phyloP scores from a whole-genome alignment of 2,113 vertebrate genomes.

The Gallinago paraguaiae region DNA sequence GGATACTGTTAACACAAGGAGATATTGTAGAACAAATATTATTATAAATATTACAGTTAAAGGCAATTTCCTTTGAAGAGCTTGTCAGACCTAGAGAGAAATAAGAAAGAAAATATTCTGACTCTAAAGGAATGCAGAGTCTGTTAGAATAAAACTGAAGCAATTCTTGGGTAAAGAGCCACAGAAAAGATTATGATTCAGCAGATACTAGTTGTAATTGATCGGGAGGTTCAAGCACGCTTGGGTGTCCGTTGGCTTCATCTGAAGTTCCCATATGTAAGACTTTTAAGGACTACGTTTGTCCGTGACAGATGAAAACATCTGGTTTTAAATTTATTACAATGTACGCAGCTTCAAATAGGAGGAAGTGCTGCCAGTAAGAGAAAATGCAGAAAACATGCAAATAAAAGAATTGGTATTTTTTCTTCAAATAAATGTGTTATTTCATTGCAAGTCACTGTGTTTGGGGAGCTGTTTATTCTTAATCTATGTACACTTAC shows the following conservation, averaged over 20 bases:
- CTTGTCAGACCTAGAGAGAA: background rate
- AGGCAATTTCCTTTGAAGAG: background rate
- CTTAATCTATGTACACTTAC: background rate
- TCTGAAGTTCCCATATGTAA: background rate
- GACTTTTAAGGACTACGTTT: background rate
- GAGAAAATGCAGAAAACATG: background rate
- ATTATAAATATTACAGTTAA: background rate
- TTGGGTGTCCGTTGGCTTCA: background rate
- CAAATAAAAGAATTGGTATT: background rate
- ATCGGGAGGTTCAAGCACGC: background rate
- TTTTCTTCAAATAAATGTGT: background rate
- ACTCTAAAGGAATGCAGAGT: background rate
- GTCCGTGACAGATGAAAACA: constrained; percentile 37
- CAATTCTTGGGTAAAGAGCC: background rate
- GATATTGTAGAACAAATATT: constrained; percentile 33
- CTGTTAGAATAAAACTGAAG: background rate
- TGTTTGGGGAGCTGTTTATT: background rate
- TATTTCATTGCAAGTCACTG: background rate
- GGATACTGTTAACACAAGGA: background rate
- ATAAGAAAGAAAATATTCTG: background rate
- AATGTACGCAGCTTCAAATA: background rate
- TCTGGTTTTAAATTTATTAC: constrained; percentile 34
- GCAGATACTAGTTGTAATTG: background rate
- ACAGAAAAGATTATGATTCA: background rate
- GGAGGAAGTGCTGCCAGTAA: constrained; percentile 14